A percentile compares a stretch with the other conserved stretches of the same genome.
Conservation (phyloP, 2,888 invertebrate genomes). For the Papilio elwesi region DNA sequence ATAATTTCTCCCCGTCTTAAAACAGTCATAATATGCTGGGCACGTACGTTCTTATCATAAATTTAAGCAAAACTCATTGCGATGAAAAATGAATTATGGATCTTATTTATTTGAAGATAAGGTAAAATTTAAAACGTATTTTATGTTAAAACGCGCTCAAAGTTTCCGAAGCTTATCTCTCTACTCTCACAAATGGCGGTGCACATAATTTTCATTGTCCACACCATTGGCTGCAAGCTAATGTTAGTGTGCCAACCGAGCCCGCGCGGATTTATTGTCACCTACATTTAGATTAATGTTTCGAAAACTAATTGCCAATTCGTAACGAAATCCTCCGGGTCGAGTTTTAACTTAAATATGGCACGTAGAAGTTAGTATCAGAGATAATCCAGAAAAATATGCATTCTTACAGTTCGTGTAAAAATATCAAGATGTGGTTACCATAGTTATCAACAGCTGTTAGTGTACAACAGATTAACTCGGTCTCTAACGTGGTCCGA, state of each 20-base stretch:
- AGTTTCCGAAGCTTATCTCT: slow-evolving; percentile 50
- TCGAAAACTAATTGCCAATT: slow-evolving; percentile 14
- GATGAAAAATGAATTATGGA: not conserved
- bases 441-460: no score
- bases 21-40: slow-evolving; percentile 11
- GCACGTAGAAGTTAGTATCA: no score
- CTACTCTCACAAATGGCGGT: slow-evolving; percentile 42
- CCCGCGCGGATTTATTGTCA: slow-evolving; percentile 73
- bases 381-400: not conserved
- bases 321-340: not conserved
- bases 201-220: slow-evolving; percentile 84
- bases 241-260: slow-evolving; percentile 75
- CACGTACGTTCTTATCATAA: slow-evolving; percentile 16
- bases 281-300: slow-evolving; percentile 68
- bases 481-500: no score
- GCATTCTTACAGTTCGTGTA: no score
- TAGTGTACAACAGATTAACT: no score
- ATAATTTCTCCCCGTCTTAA: slow-evolving; percentile 5
- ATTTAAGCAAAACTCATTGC: slow-evolving; percentile 7
- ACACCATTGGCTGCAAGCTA: slow-evolving; percentile 82
- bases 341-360: not conserved
- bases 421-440: no score
- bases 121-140: slow-evolving; percentile 5
- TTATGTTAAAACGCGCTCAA: not conserved
- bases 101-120: slow-evolving; percentile 4